Conservation (phyloP, 92 coral and sea anemone genomes). For the Porites divaricata region DNA sequence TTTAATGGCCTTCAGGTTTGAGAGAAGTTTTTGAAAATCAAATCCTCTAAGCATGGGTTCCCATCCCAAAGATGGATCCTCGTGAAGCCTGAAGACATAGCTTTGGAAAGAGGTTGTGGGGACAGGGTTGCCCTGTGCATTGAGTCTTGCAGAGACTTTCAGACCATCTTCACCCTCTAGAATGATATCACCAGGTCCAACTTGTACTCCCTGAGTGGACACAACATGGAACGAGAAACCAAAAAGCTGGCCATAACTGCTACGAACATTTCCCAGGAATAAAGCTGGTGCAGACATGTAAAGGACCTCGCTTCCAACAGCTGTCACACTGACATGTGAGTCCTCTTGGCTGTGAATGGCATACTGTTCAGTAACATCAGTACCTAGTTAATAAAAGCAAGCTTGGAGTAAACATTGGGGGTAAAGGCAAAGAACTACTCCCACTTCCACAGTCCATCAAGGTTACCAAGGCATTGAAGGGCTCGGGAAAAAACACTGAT, state of each 20-base stretch:
- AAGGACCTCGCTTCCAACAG: conserved; percentile 86
- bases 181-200: conserved; percentile 69
- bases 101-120: conserved; percentile 83
- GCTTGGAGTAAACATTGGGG: too few relatives aligned
- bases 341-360: conserved; percentile 64
- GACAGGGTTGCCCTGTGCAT: conserved; percentile 76
- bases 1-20: conserved; percentile 64
- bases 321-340: conserved; percentile 79
- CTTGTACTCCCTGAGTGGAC: conserved; percentile 77
- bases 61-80: conserved; percentile 93
- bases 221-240: conserved; percentile 93
- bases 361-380: conserved; percentile 86
- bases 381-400: conserved; percentile 40
- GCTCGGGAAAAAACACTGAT: too few relatives aligned
- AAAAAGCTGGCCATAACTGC: conserved; percentile 89
- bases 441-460: too few relatives aligned
- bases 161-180: conserved; percentile 78
- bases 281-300: conserved; percentile 84
- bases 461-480: too few relatives aligned
- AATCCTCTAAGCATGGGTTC: conserved; percentile 80
- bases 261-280: conserved; percentile 78
- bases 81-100: conserved; percentile 89
- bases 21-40: conserved; percentile 87
- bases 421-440: too few relatives aligned
- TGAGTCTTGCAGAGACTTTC: conserved; percentile 77